Evolutionary conservation across 2,888 invertebrate species (phyloP), one percentile per base, ranked within the genome.

Genomic region (Eumerus sabulonum): DNA sequence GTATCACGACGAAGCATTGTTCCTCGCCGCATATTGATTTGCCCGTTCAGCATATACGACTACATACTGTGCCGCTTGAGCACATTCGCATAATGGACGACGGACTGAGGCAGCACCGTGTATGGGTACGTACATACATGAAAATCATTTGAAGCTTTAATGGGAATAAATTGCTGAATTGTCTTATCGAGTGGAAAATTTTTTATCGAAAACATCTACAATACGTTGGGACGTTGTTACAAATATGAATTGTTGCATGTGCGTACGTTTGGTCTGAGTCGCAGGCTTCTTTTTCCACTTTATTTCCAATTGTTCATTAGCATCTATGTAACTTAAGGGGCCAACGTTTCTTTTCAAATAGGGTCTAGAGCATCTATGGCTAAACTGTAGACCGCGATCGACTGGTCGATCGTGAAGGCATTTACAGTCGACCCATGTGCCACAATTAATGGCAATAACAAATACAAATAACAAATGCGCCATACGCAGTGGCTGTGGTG

Each of bases 161-260:
- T 77, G 77, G 63, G 67, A 77, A 73, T 68, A 72, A 77, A 77
- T 77, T 72, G 77, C 63, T 77, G 67, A 77, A 73, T 73, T 77
- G 72, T 77, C 63, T 63, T 54, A 72, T 77, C 67, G 67, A 68
- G 72, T 73, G 73, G 73, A 77, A 77, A 77, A 72, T 73, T 73
- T 77, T 35, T 67, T 72, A 77, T 73, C 63, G 67, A 59, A 63
- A 72, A 53, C 51, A 67, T 63, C 63, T 42, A 62, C 7, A 62
- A 27, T n/a, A n/a, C n/a, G n/a, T n/a, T n/a, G n/a, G n/a, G n/a
- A n/a, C n/a, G n/a, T n/a, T n/a, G n/a, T n/a, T n/a, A n/a, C n/a
- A n/a, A n/a, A n/a, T n/a, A n/a, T n/a, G n/a, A n/a, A n/a, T n/a
- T n/a, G 18, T 45, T 47, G 14, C 44, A 11, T 47, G 40, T 9